A percentile compares a stretch with the other conserved stretches of the same genome.
These are phyloP conservation scores for Clusia tigrina DNA, from an alignment of 2,888 invertebrate genomes.

Conservation along the genomic window DNA sequence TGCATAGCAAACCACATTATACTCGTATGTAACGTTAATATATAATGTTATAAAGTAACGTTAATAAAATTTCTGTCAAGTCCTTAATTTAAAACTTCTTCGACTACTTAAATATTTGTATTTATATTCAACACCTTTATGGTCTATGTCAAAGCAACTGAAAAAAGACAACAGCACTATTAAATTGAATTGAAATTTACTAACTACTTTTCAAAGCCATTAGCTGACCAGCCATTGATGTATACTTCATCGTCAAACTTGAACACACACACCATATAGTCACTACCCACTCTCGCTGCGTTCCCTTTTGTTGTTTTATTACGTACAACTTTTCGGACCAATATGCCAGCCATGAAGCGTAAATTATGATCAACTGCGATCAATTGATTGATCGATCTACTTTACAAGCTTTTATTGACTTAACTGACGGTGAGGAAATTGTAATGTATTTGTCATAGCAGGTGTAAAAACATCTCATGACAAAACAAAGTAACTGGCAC, in stretches of 20 bases:
- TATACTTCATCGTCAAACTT: background rate
- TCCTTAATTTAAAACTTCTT: background rate
- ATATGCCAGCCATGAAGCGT: too few relatives aligned
- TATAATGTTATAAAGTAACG: too few relatives aligned
- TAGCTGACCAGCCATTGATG: background rate
- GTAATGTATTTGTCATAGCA: conserved; percentile 64
- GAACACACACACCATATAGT: background rate
- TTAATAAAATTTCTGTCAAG: too few relatives aligned
- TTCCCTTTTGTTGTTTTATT: background rate
- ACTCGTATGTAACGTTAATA: too few relatives aligned
- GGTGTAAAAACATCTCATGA: conserved; percentile 64
- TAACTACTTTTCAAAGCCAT: conserved; percentile 1
- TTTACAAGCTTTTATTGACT: conserved; percentile 53
- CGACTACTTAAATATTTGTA: background rate
- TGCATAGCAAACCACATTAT: background rate
- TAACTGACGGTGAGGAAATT: conserved; percentile 52
- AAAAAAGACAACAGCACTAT: background rate
- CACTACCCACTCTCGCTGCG: background rate
- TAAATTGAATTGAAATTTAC: conserved; percentile 3
- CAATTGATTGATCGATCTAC: conserved; percentile 41
- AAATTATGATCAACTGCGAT: conserved; percentile 15
- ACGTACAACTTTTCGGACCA: too few relatives aligned
- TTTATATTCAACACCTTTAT: background rate
- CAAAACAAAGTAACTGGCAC: conserved; percentile 39
- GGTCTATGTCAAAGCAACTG: background rate